phyloP scores from a whole-genome alignment of 2,888 invertebrate species.

The Monoplex corrugatus region DNA sequence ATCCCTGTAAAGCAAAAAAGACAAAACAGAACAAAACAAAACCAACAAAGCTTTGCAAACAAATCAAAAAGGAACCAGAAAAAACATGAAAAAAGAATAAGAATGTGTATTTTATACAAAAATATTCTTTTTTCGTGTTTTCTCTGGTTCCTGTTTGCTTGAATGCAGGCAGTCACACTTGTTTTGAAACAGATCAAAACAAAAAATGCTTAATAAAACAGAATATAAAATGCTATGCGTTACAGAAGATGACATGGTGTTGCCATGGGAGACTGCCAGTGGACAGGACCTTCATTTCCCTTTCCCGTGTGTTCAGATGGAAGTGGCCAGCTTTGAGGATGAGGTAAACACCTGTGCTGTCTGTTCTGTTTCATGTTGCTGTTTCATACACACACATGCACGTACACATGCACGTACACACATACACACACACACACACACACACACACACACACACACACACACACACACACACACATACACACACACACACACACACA shows the following conservation, averaged over 20 bases:
- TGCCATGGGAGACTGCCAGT: slow-evolving; percentile 68
- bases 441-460: background rate
- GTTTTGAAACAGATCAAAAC: background rate
- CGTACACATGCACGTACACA: background rate
- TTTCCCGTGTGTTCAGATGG: slow-evolving; percentile 76
- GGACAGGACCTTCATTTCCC: slow-evolving; percentile 74
- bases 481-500: too few relatives aligned
- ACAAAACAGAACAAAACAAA: too few relatives aligned
- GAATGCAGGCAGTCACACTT: too few relatives aligned
- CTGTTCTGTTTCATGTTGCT: background rate
- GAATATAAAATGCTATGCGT: background rate
- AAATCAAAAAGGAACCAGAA: too few relatives aligned
- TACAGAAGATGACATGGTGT: slow-evolving; percentile 63
- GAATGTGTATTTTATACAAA: too few relatives aligned
- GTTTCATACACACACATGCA: background rate
- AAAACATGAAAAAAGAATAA: too few relatives aligned
- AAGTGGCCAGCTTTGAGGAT: slow-evolving; percentile 72
- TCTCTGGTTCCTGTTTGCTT: too few relatives aligned
- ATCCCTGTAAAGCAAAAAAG: too few relatives aligned
- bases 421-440: background rate
- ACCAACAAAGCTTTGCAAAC: too few relatives aligned
- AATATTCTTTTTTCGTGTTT: too few relatives aligned
- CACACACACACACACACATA: background rate
- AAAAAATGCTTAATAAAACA: background rate
- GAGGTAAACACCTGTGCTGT: slow-evolving; percentile 66